Evolutionary conservation across 2,888 invertebrate species (phyloP).

Genomic region (Aleiodes testaceus): DNA sequence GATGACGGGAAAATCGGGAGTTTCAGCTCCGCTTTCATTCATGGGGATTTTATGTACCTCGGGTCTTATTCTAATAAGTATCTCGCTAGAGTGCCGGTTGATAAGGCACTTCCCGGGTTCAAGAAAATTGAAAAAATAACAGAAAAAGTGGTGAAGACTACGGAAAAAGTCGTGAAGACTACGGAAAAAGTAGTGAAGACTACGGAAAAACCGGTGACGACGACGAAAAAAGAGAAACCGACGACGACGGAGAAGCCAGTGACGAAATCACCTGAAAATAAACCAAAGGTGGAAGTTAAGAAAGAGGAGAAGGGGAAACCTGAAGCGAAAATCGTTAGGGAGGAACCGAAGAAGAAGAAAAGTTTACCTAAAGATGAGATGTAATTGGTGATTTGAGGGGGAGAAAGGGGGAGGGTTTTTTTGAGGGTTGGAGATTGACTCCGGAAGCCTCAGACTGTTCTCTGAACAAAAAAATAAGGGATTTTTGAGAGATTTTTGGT

Average conservation of each 20-base stretch:
- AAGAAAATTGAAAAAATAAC: conserved; percentile 2
- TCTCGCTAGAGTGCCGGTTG: conserved; percentile 79
- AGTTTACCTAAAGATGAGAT: conserved; percentile 24
- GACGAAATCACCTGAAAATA: conserved; percentile 38
- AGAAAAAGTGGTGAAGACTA: conserved; percentile 17
- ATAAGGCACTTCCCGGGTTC: conserved; percentile 69
- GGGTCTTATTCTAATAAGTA: conserved; percentile 82
- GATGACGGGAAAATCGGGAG: conserved; percentile 75
- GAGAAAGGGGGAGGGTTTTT: not conserved
- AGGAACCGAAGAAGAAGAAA: conserved; percentile 51
- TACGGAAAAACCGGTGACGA: conserved; percentile 48
- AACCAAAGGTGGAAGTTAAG: conserved; percentile 24
- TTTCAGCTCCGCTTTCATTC: conserved; percentile 81
- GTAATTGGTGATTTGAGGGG: not conserved
- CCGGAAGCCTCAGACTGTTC: not conserved
- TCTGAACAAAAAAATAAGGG: not conserved
- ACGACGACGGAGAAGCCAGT: conserved; percentile 44
- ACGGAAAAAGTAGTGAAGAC: conserved; percentile 48
- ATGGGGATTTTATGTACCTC: conserved; percentile 78
- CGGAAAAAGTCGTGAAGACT: conserved; percentile 48
- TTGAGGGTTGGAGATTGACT: not conserved
- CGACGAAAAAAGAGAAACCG: conserved; percentile 47
- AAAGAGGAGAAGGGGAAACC: conserved; percentile 26
- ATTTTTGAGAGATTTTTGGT: no score
- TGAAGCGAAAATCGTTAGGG: conserved; percentile 43